phyloP scores from a whole-genome alignment of 2,888 invertebrate genomes.

The Dichetophora obliterata region DNA sequence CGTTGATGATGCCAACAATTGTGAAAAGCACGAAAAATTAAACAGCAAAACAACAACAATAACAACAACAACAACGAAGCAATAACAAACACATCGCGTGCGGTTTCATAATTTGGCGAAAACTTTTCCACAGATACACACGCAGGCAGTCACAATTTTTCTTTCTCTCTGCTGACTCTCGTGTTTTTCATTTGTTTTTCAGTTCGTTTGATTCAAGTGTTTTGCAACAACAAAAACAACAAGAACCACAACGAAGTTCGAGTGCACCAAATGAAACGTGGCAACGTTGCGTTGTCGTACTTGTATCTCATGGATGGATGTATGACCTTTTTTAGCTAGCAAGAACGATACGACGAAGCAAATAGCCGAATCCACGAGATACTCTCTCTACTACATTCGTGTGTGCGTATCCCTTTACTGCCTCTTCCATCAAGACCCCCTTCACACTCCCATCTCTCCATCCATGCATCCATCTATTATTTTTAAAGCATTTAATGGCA shows the following conservation, averaged over 20 bases:
- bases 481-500: not conserved
- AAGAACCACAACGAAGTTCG: slow-evolving; percentile 17
- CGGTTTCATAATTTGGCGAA: slow-evolving; percentile 35
- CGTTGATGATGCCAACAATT: slow-evolving; percentile 20
- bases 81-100: slow-evolving; percentile 22
- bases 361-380: slow-evolving; percentile 18
- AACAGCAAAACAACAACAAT: not conserved
- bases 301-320: slow-evolving; percentile 28
- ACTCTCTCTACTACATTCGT: not conserved
- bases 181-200: not conserved
- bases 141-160: not conserved
- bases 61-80: slow-evolving; percentile 4
- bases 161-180: not conserved
- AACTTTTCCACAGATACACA: slow-evolving; percentile 34
- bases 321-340: slow-evolving; percentile 36
- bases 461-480: not conserved
- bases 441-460: not conserved
- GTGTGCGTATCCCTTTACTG: slow-evolving; percentile 19
- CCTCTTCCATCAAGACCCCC: slow-evolving; percentile 34
- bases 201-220: slow-evolving; percentile 2
- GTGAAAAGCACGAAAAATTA: not conserved
- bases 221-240: slow-evolving; percentile 18
- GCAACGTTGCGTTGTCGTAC: slow-evolving; percentile 25
- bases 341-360: slow-evolving; percentile 12
- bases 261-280: slow-evolving; percentile 28